phyloP scores from a whole-genome alignment of 1,140 invertebrate species.

The Heliconius himera region DNA sequence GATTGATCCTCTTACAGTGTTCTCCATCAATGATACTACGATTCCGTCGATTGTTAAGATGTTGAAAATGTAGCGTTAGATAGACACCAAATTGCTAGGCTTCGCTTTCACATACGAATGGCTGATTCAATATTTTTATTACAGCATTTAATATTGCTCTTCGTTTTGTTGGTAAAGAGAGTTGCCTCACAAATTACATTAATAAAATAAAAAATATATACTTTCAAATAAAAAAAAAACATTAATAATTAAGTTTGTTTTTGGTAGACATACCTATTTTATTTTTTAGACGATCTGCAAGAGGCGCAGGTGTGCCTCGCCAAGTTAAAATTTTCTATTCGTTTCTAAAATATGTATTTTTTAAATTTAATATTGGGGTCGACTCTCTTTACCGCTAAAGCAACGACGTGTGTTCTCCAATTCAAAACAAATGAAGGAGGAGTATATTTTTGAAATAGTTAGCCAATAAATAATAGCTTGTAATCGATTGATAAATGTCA shows the following conservation, averaged over 20 bases:
- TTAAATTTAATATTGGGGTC: too few relatives aligned
- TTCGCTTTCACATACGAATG: conserved; percentile 52
- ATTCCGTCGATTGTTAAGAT: conserved; percentile 55
- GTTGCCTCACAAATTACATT: too few relatives aligned
- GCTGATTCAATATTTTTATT: conserved; percentile 47
- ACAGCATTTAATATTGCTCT: conserved; percentile 47
- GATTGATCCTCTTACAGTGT: conserved; percentile 25
- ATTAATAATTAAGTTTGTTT: too few relatives aligned
- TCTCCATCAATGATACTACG: conserved; percentile 38
- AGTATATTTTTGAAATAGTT: conserved; percentile 75
- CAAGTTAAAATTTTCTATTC: too few relatives aligned
- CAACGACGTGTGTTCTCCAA: conserved; percentile 40
- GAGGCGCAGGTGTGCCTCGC: too few relatives aligned
- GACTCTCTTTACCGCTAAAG: too few relatives aligned
- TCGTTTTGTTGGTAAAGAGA: too few relatives aligned
- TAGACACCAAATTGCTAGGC: conserved; percentile 46
- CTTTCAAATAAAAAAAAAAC: too few relatives aligned
- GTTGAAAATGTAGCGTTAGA: conserved; percentile 40
- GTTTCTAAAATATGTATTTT: too few relatives aligned
- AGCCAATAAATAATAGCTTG: conserved; percentile 53
- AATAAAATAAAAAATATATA: too few relatives aligned
- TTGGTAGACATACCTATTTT: too few relatives aligned
- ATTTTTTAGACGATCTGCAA: too few relatives aligned
- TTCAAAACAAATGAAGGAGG: conserved; percentile 6
- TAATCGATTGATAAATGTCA: conserved; percentile 35